A percentile compares a stretch with the other conserved stretches of the same genome.
These are phyloP conservation scores for Petrosia ficiformis DNA, from an alignment of 37 sponge, comb jelly and placozoan genomes.

Conservation along the genomic window DNA sequence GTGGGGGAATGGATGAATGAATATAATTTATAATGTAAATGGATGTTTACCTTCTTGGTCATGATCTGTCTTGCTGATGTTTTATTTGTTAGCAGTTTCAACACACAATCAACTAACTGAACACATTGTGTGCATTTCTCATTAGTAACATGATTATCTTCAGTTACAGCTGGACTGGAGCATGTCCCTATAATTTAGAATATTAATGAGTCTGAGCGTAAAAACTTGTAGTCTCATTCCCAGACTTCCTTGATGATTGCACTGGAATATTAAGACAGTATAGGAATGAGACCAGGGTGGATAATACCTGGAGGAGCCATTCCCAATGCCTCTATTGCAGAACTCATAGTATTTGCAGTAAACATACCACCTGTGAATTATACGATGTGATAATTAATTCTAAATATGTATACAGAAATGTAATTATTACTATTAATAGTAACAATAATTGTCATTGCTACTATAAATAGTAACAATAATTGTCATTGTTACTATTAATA, in stretches of 20 bases:
- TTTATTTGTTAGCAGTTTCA: constrained; percentile 35
- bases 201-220: not conserved
- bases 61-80: constrained; percentile 46
- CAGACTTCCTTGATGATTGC: not conserved
- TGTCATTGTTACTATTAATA: too few species aligned
- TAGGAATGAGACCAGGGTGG: too few species aligned
- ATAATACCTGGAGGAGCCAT: constrained; percentile 67
- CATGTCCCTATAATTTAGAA: constrained; percentile 38
- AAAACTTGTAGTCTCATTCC: not conserved
- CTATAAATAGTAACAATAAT: too few species aligned
- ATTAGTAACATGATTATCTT: constrained; percentile 47
- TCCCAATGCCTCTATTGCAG: constrained; percentile 68
- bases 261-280: not conserved
- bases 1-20: not conserved
- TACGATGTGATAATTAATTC: too few species aligned
- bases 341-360: constrained; percentile 83
- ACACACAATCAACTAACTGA: constrained; percentile 37
- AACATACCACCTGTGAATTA: constrained; percentile 73
- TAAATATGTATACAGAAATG: too few species aligned
- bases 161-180: constrained; percentile 64
- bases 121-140: constrained; percentile 57
- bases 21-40: not conserved
- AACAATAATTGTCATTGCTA: too few species aligned
- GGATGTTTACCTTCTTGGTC: constrained; percentile 52
- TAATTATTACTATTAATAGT: too few species aligned